Evolutionary conservation across 1,140 invertebrate genomes (phyloP), one percentile per base, ranked within the genome.

Genomic region (Drosophila elegans): DNA sequence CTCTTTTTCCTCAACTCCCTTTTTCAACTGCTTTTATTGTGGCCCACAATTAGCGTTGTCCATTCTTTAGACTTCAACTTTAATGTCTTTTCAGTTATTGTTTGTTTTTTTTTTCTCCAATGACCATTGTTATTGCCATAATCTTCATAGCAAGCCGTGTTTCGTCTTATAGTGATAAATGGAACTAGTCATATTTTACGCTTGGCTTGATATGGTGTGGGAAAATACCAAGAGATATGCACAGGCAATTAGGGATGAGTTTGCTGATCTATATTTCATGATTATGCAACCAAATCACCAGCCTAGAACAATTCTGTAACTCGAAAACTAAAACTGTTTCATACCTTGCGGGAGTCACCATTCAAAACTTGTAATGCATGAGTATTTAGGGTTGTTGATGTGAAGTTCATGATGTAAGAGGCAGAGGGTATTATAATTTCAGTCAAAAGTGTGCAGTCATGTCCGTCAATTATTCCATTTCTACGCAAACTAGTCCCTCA

Each of bases 21-120:
- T 46, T 34, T 16, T n/a, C 39, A 44, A 12, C 3, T 10, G 36
- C 38, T 16, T 68, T 52, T 67, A 29, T 68, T 67, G 62, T 67
- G 62, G 45, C 52, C 42, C 74, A 62, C 74, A 78, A 78, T 78
- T 78, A 77, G 74, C 56, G 54, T 53, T 71, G 52, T 55, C 53
- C 56, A 69, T 77, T 77, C 64, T 56, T 55, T 45, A 21, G 42
- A 64, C 41, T 41, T 41, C 27, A 32, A 32, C 52, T 61, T 62
- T 78, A 78, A 77, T 77, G 74, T 63, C 32, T 77, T 77, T 77
- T 44, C 46, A 67, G 61, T 76, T 59, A 76, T 76, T 67, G 73
- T 76, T 74, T 75, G 73, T 13, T 41, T 11, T 25, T 32, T 32
- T 41, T 51, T 25, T 13, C 44, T 49, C 44, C 27, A 16, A 41